Conservation (phyloP, 2,113 vertebrate genomes). For the Xiphophorus hellerii region DNA sequence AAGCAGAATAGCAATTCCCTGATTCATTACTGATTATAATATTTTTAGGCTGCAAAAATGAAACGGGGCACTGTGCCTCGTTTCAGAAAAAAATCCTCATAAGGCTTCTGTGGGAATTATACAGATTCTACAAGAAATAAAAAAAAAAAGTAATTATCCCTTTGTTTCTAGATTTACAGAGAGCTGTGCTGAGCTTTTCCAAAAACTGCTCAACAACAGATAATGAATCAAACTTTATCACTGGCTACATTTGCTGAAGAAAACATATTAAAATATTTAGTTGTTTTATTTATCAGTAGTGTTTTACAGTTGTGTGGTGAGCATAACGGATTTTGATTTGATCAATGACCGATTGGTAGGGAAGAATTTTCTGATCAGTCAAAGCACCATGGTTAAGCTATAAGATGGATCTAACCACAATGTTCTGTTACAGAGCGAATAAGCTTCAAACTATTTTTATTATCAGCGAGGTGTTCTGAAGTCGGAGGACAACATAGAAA, state of each 20-base stretch:
- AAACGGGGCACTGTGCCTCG: background rate
- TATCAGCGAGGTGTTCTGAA: background rate
- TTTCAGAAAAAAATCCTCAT: background rate
- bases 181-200: background rate
- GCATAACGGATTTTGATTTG: too few relatives aligned
- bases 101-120: background rate
- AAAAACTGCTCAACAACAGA: background rate
- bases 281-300: background rate
- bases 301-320: background rate
- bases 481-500: background rate
- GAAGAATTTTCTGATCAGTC: background rate
- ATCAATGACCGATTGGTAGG: background rate
- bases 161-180: background rate
- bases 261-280: background rate
- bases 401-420: too few relatives aligned
- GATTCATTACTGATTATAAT: slow-evolving; percentile 3
- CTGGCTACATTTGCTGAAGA: background rate
- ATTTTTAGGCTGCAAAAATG: background rate
- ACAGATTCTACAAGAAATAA: background rate
- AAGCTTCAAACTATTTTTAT: background rate
- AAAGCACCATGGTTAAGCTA: background rate
- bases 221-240: background rate
- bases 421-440: too few relatives aligned
- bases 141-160: too few relatives aligned
- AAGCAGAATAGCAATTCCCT: background rate